phyloP scores from a whole-genome alignment of 2,888 invertebrate species.

The Drosophila quasianomalipes region DNA sequence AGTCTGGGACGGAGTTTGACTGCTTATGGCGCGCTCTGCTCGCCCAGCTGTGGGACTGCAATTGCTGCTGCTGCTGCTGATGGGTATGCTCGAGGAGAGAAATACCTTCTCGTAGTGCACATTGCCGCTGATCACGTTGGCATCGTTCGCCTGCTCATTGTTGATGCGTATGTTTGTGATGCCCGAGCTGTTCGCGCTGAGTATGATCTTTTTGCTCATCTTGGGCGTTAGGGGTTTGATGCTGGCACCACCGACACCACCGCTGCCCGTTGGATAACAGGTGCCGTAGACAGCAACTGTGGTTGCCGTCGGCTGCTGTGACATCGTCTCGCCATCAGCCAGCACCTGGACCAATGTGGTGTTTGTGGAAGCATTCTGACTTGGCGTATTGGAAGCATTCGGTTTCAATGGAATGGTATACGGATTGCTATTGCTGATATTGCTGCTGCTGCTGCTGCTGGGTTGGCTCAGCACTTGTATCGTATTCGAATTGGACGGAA shows the following conservation, averaged over 20 bases:
- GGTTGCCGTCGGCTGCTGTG: conserved; percentile 33
- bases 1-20: conserved; percentile 18
- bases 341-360: conserved; percentile 83
- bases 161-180: conserved; percentile 84
- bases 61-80: conserved; percentile 41
- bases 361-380: conserved; percentile 55
- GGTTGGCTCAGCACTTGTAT: conserved; percentile 80
- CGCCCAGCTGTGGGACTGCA: conserved; percentile 10
- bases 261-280: conserved; percentile 59
- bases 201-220: conserved; percentile 83
- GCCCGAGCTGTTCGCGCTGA: conserved; percentile 83
- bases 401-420: conserved; percentile 81
- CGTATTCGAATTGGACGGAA: conserved; percentile 85
- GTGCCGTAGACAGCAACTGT: conserved; percentile 70
- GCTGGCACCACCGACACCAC: conserved; percentile 18
- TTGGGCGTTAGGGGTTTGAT: conserved; percentile 73
- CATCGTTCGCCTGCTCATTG: conserved; percentile 67
- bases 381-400: conserved; percentile 56
- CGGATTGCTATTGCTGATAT: conserved; percentile 67
- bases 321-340: conserved; percentile 56
- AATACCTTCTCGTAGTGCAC: conserved; percentile 85
- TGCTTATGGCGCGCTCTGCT: conserved; percentile 29
- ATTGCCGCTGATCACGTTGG: conserved; percentile 63
- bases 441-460: conserved; percentile 42
- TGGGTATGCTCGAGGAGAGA: conserved; percentile 81